Percentiles rank a stretch among this genome's conserved stretches.
phyloP scores from a whole-genome alignment of 2,888 invertebrate genomes.

The Polymixis lichenea region DNA sequence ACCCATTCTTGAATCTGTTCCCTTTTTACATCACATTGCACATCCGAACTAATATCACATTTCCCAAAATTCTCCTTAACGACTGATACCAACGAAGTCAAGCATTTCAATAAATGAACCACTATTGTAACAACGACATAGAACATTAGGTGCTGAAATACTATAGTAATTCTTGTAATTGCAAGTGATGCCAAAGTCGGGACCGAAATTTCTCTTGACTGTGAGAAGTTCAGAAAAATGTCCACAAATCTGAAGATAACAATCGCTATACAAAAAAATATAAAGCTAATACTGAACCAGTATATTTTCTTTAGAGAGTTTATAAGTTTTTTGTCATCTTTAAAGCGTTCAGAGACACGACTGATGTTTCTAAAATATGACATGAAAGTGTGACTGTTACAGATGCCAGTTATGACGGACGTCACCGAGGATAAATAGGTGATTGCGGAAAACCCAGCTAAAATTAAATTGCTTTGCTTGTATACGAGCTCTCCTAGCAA shows the following conservation, averaged over 20 bases:
- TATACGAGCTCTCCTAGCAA: neutral
- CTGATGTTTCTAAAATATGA: constrained; percentile 10
- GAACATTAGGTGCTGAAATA: constrained; percentile 15
- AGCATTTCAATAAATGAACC: constrained; percentile 7
- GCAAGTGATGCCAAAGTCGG: constrained; percentile 3
- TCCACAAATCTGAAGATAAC: neutral
- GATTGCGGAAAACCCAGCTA: neutral
- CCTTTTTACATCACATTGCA: neutral
- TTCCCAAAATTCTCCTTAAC: neutral
- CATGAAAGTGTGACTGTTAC: constrained; percentile 7
- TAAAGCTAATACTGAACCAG: neutral
- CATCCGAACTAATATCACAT: neutral
- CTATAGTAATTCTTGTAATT: neutral
- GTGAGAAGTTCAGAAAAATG: neutral
- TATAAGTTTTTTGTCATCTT: constrained; percentile 8
- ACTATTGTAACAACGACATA: constrained; percentile 25
- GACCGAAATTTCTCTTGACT: neutral
- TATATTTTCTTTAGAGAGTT: constrained; percentile 12
- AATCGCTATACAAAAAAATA: constrained; percentile 10
- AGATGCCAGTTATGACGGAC: neutral
- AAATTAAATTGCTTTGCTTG: constrained; percentile 1
- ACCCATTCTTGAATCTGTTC: constrained; percentile 24
- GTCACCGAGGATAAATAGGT: constrained; percentile 3
- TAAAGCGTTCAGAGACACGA: constrained; percentile 8
- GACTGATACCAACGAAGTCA: constrained; percentile 7